Percentiles rank a stretch among this genome's conserved stretches.
Evolutionary conservation across 2,113 vertebrate genomes (phyloP).

Genomic region (Aptenodytes forsteri): DNA sequence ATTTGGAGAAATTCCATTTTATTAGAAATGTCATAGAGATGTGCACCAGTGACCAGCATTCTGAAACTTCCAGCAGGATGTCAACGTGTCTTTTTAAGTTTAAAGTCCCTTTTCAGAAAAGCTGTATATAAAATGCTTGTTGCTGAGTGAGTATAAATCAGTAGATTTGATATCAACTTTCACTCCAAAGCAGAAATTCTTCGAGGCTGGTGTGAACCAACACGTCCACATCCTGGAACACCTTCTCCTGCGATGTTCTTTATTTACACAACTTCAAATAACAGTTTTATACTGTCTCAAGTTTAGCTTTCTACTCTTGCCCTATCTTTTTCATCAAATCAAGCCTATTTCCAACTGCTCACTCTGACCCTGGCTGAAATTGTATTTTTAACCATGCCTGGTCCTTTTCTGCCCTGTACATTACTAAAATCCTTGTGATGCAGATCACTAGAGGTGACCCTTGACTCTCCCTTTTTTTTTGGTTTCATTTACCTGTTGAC

Average conservation of each 20-base stretch:
- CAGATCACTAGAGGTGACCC: background rate
- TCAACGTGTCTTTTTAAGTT: background rate
- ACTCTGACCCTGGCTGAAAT: background rate
- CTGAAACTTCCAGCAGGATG: background rate
- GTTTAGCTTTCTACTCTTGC: background rate
- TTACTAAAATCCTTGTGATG: background rate
- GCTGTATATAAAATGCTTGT: background rate
- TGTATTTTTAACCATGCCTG: background rate
- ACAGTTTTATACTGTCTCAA: background rate
- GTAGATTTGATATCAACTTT: background rate
- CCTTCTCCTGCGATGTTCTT: background rate
- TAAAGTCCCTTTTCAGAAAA: background rate
- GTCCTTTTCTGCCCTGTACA: background rate
- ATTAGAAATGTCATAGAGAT: background rate
- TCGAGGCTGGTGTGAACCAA: background rate
- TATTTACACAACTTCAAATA: background rate
- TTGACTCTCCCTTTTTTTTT: background rate
- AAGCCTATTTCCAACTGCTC: background rate
- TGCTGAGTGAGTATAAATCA: background rate
- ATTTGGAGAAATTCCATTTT: background rate
- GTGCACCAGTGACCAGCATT: background rate
- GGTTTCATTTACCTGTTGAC: background rate
- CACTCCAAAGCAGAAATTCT: background rate
- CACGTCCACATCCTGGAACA: accelerated
- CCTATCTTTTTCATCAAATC: background rate